A percentile compares a stretch with the other conserved stretches of the same genome.
phyloP scores from a whole-genome alignment of 2,888 invertebrate species.

The Drosophila lutescens region DNA sequence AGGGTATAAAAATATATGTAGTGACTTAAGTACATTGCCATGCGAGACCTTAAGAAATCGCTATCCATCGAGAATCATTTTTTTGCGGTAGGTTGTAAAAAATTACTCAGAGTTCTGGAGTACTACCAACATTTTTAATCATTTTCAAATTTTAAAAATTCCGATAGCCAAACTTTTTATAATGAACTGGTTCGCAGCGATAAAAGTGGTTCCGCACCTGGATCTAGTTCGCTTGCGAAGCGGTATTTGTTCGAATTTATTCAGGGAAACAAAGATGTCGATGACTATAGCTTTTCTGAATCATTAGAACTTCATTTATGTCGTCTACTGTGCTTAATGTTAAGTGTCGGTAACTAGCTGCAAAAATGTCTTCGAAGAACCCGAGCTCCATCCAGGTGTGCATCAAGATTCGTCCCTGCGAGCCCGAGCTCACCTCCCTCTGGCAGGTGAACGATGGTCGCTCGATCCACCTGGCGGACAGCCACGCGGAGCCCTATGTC shows the following conservation, averaged over 20 bases:
- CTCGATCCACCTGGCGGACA: constrained; percentile 86
- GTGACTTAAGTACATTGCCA: too few species aligned
- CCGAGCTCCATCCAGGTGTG: constrained; percentile 87
- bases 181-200: background rate
- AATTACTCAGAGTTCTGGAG: too few species aligned
- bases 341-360: background rate
- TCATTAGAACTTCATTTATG: background rate
- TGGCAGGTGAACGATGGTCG: constrained; percentile 87
- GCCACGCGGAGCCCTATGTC: constrained; percentile 68
- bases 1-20: too few species aligned
- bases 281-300: background rate
- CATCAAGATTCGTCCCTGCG: constrained; percentile 87
- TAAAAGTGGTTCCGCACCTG: background rate
- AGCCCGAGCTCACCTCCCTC: constrained; percentile 86
- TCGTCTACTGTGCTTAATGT: background rate
- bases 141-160: too few species aligned
- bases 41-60: too few species aligned
- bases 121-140: too few species aligned
- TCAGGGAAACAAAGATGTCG: background rate
- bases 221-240: constrained; percentile 3
- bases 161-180: background rate
- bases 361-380: constrained; percentile 59
- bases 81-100: too few species aligned
- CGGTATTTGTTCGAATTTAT: constrained; percentile 14
- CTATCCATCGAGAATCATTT: too few species aligned